Conservation (phyloP, 2,113 vertebrate species). For the Clinocottus analis region DNA sequence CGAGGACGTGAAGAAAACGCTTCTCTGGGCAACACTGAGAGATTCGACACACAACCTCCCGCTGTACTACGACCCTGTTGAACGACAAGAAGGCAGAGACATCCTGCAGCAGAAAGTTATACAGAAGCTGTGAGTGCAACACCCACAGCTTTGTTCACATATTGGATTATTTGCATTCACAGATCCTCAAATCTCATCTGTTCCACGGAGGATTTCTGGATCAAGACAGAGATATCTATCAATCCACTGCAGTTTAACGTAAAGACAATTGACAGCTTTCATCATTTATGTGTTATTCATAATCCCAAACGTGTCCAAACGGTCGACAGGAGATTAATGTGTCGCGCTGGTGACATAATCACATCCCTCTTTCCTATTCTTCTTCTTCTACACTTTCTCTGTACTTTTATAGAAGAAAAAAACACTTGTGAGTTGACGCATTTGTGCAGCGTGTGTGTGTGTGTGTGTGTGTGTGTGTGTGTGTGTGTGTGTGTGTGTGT, state of each 20-base stretch:
- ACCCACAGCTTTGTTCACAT: slow-evolving; percentile 3
- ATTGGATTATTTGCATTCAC: background rate
- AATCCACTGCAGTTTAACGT: background rate
- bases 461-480: background rate
- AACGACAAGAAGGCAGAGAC: background rate
- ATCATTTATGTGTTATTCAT: background rate
- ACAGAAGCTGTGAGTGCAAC: no score
- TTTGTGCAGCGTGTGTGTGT: background rate
- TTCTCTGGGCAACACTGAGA: background rate
- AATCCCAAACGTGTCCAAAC: background rate
- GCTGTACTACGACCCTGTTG: no score
- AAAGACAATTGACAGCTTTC: background rate
- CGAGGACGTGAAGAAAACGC: no score
- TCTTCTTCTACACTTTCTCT: background rate
- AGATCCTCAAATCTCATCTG: background rate
- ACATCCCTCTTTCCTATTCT: background rate
- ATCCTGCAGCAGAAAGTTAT: background rate
- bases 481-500: slow-evolving; percentile 16
- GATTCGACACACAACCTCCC: no score
- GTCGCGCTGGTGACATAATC: background rate
- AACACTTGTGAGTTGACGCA: background rate
- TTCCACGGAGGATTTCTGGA: background rate
- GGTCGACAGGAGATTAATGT: background rate
- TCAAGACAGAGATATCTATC: background rate
- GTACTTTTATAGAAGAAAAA: background rate